Percentiles rank a stretch among this genome's conserved stretches.
Evolutionary conservation across 1,140 invertebrate species (phyloP).

Genomic region (Euglossa dilemma): DNA sequence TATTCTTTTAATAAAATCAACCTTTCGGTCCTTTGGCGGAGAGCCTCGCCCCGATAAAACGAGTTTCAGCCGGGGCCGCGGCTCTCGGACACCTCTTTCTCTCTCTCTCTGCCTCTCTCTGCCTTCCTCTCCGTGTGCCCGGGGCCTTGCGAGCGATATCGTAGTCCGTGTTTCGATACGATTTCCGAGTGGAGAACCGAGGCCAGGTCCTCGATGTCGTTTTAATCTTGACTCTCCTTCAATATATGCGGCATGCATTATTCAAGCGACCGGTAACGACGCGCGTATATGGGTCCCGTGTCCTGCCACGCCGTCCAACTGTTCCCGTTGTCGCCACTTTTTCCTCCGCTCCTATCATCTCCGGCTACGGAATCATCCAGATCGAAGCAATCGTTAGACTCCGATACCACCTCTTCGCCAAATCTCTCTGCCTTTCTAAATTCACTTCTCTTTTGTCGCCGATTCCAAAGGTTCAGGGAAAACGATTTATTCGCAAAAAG

Average conservation of each 20-base stretch:
- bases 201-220: conserved; percentile 46
- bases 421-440: too few relatives aligned
- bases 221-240: conserved; percentile 55
- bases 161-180: conserved; percentile 39
- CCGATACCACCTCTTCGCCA: background rate
- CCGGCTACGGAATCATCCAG: background rate
- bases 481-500: too few relatives aligned
- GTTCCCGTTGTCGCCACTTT: conserved; percentile 8
- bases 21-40: conserved; percentile 37
- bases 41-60: conserved; percentile 25
- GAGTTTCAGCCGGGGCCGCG: background rate
- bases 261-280: conserved; percentile 52
- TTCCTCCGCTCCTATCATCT: background rate
- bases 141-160: conserved; percentile 27
- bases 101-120: too few relatives aligned
- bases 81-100: background rate
- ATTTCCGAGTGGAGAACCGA: conserved; percentile 30
- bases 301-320: conserved; percentile 3
- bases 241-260: conserved; percentile 60
- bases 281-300: conserved; percentile 44
- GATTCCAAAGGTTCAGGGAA: too few relatives aligned
- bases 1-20: conserved; percentile 43
- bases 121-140: background rate
- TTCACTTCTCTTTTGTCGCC: too few relatives aligned
- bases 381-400: background rate